Evolutionary conservation across 92 coral and sea anemone species (phyloP).

Genomic region (Micromussa lordhowensis): DNA sequence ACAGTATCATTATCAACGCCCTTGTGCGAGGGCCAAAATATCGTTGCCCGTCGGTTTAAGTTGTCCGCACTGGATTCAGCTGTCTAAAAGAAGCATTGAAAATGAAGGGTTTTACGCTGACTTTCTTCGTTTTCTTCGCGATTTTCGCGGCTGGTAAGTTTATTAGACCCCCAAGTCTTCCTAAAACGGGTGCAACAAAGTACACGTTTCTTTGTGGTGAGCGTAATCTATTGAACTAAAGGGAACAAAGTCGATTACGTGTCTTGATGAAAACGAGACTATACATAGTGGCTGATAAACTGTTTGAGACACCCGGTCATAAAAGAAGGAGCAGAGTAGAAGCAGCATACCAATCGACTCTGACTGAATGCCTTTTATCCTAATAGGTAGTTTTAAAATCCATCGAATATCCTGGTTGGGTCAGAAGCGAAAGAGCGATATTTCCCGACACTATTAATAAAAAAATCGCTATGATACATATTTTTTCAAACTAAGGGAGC

Average conservation of each 20-base stretch:
- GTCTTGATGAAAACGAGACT: not conserved
- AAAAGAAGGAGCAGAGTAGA: not conserved
- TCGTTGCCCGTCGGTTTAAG: not conserved
- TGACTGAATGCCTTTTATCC: not conserved
- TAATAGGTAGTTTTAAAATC: too few relatives aligned
- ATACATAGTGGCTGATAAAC: not conserved
- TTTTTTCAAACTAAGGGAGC: not conserved
- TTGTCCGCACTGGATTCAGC: not conserved
- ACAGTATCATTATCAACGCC: not conserved
- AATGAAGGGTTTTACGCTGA: slow-evolving; percentile 1
- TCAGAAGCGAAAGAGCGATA: not conserved
- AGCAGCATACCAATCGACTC: not conserved
- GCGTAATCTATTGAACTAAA: not conserved
- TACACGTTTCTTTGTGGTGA: not conserved
- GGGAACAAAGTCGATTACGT: not conserved
- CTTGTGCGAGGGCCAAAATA: not conserved
- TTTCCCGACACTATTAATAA: not conserved
- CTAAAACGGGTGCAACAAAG: not conserved
- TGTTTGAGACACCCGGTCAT: not conserved
- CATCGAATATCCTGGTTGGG: not conserved
- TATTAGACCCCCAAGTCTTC: not conserved
- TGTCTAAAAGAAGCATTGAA: not conserved
- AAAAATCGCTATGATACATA: not conserved
- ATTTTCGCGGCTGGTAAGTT: slow-evolving; percentile 5
- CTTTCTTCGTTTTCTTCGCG: not conserved